Evolutionary conservation across 2,888 invertebrate genomes (phyloP), one percentile per base, ranked within the genome.

Genomic region (Tinea trinotella): DNA sequence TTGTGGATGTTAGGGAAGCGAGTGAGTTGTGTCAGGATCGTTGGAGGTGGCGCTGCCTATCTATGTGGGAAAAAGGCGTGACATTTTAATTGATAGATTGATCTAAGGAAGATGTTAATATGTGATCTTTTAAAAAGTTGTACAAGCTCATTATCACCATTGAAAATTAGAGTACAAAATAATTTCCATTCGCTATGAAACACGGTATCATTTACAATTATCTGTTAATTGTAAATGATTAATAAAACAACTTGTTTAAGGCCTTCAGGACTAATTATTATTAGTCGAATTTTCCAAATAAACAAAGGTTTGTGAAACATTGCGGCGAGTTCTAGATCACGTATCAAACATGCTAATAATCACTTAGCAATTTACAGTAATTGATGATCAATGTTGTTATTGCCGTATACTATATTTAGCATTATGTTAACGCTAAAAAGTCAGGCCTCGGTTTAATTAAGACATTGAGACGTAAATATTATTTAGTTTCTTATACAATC

Each of bases 311-410:
- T 15, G 6, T n/a, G n/a, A 40, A 40, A 40, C 13, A 40, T 13
- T n/a, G 13, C 40, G 2, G 6, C 40, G 13, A 2, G 40, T 15
- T 40, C n/a, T 13, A 40, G 40, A 40, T 40, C 40, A 40, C 40
- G 40, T 40, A n/a, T n/a, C n/a, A 40, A 40, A 40, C 40, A 40
- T 30, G n/a, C 30, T n/a, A 30, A 30, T 30, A 30, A 30, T n/a
- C 40, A 15, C 13, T 40, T 40, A 30, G 13, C 40, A 40, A 40
- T 40, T 40, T 12, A 40, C 30, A 5, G 40, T 40, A 40, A 40
- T 15, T 40, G 30, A 2, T 13, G 40, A 15, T 40, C 40, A 40
- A 40, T 40, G 40, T 15, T 40, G 13, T 40, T n/a, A n/a, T n/a
- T n/a, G n/a, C n/a, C n/a, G n/a, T n/a, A n/a, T n/a, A n/a, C n/a